Conservation (phyloP, 2,888 invertebrate genomes). For the Agrotis segetum region DNA sequence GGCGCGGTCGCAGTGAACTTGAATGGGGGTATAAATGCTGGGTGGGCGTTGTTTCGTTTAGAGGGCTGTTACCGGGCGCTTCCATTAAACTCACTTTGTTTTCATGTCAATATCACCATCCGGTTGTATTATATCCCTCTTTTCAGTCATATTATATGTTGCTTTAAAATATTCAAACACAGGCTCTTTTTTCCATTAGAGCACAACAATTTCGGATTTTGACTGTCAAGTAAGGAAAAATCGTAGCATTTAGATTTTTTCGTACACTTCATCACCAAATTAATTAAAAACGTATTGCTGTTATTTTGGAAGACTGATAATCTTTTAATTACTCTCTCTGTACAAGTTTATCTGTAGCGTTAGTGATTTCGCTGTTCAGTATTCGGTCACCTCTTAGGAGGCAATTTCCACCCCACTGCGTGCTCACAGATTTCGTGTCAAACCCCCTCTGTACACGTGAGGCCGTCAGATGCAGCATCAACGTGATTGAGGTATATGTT, state of each 20-base stretch:
- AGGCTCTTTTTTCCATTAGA: slow-evolving; percentile 48
- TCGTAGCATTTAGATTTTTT: slow-evolving; percentile 6
- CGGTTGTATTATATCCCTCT: slow-evolving; percentile 52
- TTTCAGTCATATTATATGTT: slow-evolving; percentile 55
- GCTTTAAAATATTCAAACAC: slow-evolving; percentile 33
- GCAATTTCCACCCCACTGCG: slow-evolving; percentile 3
- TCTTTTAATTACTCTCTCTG: slow-evolving; percentile 21
- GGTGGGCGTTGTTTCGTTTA: slow-evolving; percentile 83
- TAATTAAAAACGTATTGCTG: not conserved
- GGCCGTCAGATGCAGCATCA: slow-evolving; percentile 50
- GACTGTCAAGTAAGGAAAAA: not conserved
- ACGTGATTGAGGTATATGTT: slow-evolving; percentile 65
- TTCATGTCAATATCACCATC: slow-evolving; percentile 63
- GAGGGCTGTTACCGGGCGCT: slow-evolving; percentile 80
- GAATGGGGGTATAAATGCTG: slow-evolving; percentile 78
- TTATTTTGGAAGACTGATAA: not conserved
- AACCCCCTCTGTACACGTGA: slow-evolving; percentile 46
- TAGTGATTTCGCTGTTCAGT: slow-evolving; percentile 15
- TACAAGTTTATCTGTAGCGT: not conserved
- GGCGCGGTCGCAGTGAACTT: slow-evolving; percentile 80
- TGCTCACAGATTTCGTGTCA: slow-evolving; percentile 15
- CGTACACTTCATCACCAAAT: not conserved
- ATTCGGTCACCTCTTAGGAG: not conserved
- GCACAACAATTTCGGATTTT: not conserved
- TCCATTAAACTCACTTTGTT: slow-evolving; percentile 81